Evolutionary conservation across 1,140 invertebrate species (phyloP), one percentile per base, ranked within the genome.

Genomic region (Theocolax elegans): DNA sequence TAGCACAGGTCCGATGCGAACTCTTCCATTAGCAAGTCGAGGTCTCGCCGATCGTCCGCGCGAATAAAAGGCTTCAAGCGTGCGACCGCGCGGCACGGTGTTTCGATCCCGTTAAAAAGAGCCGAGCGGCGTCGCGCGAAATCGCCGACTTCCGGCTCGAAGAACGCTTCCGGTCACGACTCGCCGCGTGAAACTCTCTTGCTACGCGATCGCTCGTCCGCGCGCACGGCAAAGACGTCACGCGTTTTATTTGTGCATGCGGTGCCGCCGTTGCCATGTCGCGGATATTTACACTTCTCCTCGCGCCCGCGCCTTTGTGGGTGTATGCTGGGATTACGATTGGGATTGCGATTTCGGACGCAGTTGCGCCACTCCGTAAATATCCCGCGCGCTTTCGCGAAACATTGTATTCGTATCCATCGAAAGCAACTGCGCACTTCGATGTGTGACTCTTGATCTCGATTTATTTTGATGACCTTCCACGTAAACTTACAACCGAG

Each of bases 141-240:
- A 84, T 83, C 81, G 83, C 72, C 77, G 74, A 77, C 79, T 83
- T 82, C 83, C 82, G 79, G 80, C 76, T 80, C 75, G 78, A 80
- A 77, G 76, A 75, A 62, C 76, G 77, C 78, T 85, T 84, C 83
- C 82, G 83, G 82, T 85, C 83, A 85, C 81, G 82, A 83, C 75
- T 73, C 64, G 70, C 72, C 73, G 75, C 77, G 75, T 71, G 71
- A 77, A 75, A 76, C 71, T 75, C 66, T 51, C 44, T 15, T 54
- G 51, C 53, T 46, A 46, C 15, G n/a, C 42, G n/a, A 4, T 3
- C 15, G n/a, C 42, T 8, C n/a, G 15, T 46, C 6, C n/a, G 42
- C 17, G 42, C n/a, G 15, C n/a, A 46, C 15, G 15, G 6, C 31
- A 10, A 35, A 46, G 13, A 46, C 42, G 42, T 46, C 17, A 19